Base-by-base conservation (phyloP, 1,140 invertebrate species). In the Bilobella aurantiaca region DNA sequence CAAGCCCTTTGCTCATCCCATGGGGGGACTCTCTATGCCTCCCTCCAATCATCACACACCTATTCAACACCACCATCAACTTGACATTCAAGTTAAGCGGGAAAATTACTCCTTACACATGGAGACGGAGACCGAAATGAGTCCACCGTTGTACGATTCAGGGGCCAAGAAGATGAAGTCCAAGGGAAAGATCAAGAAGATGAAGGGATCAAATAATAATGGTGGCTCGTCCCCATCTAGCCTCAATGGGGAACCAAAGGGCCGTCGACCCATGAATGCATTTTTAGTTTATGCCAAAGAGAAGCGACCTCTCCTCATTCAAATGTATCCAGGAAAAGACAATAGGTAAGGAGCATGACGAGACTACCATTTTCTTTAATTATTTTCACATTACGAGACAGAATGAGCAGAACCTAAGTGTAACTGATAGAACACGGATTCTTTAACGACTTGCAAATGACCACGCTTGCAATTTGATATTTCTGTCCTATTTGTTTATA, bases 201-300 rank as follows among this genome's bases (percentile, higher is more conserved):
- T 3, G 3, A 29, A 59, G 58, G 28, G 30, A 32, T 59, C 63
- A 47, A 62, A 62, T 46, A 62, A 34, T 34, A 27, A 46, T 46
- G 16, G 12, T 46, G 3, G 16, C 12, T 46, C 60, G 3, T 53
- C 60, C 47, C 8, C 16, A 46, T 62, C 67, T 59, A 18, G 58
- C 8, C 46, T n/a, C 42, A 32, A 58, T 21, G 34, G 37, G 14
- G 69, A 69, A 58, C 56, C 62, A 28, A 72, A 70, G 56, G 71
- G 71, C 25, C 63, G 71, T 28, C 68, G 82, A 66, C 82, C 82
- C 21, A 83, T 83, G 82, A 83, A 83, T 74, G 82, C 79, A 18
- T 83, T 83, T 73, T 79, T 83, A 76, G 72, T 83, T 42, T 83
- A 81, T 76, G 82, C 82, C 14, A 80, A 83, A 73, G 77, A 79